Evolutionary conservation across 2,797 vertebrate genomes (phyloP).

Genomic region (Aeoliscus strigatus): DNA sequence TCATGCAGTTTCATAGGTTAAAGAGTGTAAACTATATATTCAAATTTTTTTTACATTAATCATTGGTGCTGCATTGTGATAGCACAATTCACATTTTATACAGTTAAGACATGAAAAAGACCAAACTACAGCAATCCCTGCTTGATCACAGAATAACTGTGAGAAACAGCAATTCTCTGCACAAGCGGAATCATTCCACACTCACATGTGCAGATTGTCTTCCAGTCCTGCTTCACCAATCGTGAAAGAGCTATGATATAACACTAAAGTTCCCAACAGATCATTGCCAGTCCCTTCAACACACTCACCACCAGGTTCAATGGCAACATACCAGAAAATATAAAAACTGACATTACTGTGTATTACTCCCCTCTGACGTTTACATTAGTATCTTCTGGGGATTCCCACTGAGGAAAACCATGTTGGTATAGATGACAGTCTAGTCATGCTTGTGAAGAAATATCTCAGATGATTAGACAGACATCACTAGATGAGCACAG

Average conservation of each 20-base stretch:
- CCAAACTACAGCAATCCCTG: not conserved
- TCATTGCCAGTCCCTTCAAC: slow-evolving; percentile 2
- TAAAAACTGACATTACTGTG: not conserved
- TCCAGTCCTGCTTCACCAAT: slow-evolving; percentile 46
- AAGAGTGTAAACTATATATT: too few species aligned
- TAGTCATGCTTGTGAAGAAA: not conserved
- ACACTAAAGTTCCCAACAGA: slow-evolving; percentile 42
- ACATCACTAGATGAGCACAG: not conserved
- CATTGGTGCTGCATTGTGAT: slow-evolving; percentile 3
- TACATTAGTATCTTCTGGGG: too few species aligned
- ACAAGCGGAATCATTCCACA: slow-evolving; percentile 24
- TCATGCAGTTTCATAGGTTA: slow-evolving; percentile 23
- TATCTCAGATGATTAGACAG: too few species aligned
- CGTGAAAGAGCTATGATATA: slow-evolving; percentile 50
- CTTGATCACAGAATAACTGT: not conserved
- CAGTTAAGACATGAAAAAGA: not conserved
- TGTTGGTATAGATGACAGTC: not conserved
- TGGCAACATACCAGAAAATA: not conserved
- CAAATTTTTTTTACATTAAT: too few species aligned
- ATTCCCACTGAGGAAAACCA: not conserved
- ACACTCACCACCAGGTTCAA: not conserved
- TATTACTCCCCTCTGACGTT: not conserved
- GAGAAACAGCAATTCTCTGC: slow-evolving; percentile 10
- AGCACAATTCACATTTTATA: slow-evolving; percentile 6
- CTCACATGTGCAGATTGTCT: slow-evolving; percentile 45